Percentiles rank a stretch among this genome's conserved stretches.
Conservation (phyloP, 2,797 vertebrate species). For the Ficedula albicollis region DNA sequence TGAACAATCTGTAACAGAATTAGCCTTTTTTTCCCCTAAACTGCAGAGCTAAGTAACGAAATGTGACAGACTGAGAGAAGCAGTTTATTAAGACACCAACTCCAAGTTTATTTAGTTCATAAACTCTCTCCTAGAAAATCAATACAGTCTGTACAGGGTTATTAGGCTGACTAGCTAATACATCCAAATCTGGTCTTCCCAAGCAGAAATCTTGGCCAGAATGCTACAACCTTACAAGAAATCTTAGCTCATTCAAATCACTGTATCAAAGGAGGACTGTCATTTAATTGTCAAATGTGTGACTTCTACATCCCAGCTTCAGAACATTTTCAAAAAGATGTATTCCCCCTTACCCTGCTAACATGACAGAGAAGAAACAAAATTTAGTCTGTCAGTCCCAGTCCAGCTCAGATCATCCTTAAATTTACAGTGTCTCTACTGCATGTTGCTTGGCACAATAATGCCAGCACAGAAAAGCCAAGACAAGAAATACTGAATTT, state of each 20-base stretch:
- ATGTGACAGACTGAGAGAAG: slow-evolving; percentile 86
- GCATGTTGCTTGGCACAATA: background rate
- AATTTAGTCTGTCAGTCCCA: background rate
- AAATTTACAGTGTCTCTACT: background rate
- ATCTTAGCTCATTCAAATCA: slow-evolving; percentile 5
- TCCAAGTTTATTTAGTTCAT: slow-evolving; percentile 90
- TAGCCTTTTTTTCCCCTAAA: slow-evolving; percentile 81
- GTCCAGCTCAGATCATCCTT: background rate
- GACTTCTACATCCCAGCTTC: background rate
- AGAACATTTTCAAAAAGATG: background rate
- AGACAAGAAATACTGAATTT: slow-evolving; percentile 40
- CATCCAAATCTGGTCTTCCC: slow-evolving; percentile 82
- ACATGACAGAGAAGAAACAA: background rate
- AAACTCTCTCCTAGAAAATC: slow-evolving; percentile 88
- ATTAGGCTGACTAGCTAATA: slow-evolving; percentile 88
- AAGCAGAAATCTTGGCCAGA: slow-evolving; percentile 75
- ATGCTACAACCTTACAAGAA: slow-evolving; percentile 50
- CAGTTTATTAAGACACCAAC: slow-evolving; percentile 89
- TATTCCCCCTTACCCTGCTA: background rate
- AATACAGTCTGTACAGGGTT: slow-evolving; percentile 86
- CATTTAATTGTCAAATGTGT: slow-evolving; percentile 1
- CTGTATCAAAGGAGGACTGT: slow-evolving; percentile 1
- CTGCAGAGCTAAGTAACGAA: slow-evolving; percentile 83
- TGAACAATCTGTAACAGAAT: slow-evolving; percentile 89
- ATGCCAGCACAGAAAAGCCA: background rate